These are phyloP conservation scores for Gila robusta DNA, from an alignment of 2,797 vertebrate species.

Conservation along the genomic window DNA sequence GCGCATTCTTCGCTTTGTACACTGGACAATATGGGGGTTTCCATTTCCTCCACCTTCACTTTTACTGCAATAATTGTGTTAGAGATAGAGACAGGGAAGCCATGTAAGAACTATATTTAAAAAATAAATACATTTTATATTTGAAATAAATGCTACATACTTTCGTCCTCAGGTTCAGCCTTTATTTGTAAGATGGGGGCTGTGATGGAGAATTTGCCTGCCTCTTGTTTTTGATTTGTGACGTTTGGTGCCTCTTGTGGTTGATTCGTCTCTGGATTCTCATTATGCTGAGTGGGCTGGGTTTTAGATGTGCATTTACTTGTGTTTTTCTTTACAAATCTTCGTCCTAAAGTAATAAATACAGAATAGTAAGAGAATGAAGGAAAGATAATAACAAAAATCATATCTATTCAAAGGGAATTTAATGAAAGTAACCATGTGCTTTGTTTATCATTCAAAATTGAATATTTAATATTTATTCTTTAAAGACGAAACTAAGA, in stretches of 20 bases:
- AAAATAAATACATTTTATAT: too few relatives aligned
- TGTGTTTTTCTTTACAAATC: slow-evolving; percentile 59
- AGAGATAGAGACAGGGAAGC: background rate
- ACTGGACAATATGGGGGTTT: slow-evolving; percentile 73
- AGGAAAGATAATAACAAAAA: background rate
- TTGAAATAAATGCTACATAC: slow-evolving; percentile 64
- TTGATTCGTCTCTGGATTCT: slow-evolving; percentile 6
- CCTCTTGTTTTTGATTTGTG: too few relatives aligned
- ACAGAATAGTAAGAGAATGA: background rate
- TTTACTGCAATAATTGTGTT: slow-evolving; percentile 81
- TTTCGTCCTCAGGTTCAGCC: slow-evolving; percentile 75
- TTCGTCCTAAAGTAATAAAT: slow-evolving; percentile 54
- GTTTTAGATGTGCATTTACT: slow-evolving; percentile 54
- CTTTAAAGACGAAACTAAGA: background rate
- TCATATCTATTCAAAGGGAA: background rate
- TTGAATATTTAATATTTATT: background rate
- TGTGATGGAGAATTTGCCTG: background rate
- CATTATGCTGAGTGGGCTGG: background rate
- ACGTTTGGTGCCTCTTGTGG: slow-evolving; percentile 13
- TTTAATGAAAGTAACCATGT: background rate
- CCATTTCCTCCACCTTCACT: slow-evolving; percentile 89
- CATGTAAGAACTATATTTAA: background rate
- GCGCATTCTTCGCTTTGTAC: background rate
- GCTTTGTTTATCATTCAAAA: too few relatives aligned
- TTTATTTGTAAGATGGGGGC: slow-evolving; percentile 66